Evolutionary conservation across 2,888 invertebrate genomes (phyloP).

Genomic region (Agrotis puta): DNA sequence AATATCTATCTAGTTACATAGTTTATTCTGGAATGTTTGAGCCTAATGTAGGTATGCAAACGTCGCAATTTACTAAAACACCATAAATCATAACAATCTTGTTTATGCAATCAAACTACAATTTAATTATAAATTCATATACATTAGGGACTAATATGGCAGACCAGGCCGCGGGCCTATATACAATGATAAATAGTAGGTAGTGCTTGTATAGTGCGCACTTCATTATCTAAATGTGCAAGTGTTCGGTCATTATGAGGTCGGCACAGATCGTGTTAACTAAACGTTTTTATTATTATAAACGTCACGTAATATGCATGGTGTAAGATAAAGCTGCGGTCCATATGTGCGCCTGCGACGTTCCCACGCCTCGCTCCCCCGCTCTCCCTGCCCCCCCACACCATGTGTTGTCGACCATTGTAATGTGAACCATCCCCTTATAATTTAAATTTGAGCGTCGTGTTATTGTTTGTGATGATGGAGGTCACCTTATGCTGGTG

Average conservation of each 20-base stretch:
- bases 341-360: constrained; percentile 85
- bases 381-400: constrained; percentile 70
- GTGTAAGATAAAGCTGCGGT: constrained; percentile 87
- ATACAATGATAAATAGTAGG: constrained; percentile 18
- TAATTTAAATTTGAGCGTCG: constrained; percentile 59
- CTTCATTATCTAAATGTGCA: constrained; percentile 80
- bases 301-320: constrained; percentile 82
- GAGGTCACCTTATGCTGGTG: constrained; percentile 75
- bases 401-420: constrained; percentile 81
- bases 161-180: constrained; percentile 6
- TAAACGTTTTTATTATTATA: constrained; percentile 86
- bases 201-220: constrained; percentile 28
- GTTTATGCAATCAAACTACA: constrained; percentile 38
- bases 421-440: constrained; percentile 73
- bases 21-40: constrained; percentile 42
- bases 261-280: constrained; percentile 81
- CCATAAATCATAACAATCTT: constrained; percentile 50
- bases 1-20: not conserved
- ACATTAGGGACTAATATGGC: constrained; percentile 29
- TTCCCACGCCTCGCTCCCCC: constrained; percentile 82
- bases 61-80: constrained; percentile 31
- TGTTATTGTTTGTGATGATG: constrained; percentile 58
- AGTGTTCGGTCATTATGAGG: constrained; percentile 76
- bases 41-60: constrained; percentile 44
- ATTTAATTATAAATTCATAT: constrained; percentile 37